A percentile compares a stretch with the other conserved stretches of the same genome.
These are phyloP conservation scores for Drosophila tsacasi DNA, from an alignment of 1,140 invertebrate genomes.

Conservation along the genomic window DNA sequence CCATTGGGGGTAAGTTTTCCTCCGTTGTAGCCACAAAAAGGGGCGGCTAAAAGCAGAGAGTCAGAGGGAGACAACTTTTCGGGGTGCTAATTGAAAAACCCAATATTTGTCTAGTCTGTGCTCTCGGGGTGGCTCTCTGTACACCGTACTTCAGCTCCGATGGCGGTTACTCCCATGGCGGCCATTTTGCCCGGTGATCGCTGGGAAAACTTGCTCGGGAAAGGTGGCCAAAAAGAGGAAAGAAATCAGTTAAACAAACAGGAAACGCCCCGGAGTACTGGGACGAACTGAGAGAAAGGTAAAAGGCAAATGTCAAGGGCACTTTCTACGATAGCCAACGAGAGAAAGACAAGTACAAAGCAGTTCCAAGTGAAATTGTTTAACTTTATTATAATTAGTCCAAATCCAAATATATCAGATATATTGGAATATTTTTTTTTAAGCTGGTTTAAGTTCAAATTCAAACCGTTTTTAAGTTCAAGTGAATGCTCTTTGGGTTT, in stretches of 20 bases:
- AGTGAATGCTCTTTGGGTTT: not conserved
- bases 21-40: constrained; percentile 1
- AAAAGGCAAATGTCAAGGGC: constrained; percentile 73
- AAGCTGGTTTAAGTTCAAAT: no score
- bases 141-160: not conserved
- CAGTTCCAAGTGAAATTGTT: constrained; percentile 6
- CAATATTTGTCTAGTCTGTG: constrained; percentile 75
- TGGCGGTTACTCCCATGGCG: constrained; percentile 37
- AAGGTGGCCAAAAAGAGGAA: constrained; percentile 61
- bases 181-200: constrained; percentile 71
- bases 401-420: not conserved
- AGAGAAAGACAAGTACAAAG: constrained; percentile 14
- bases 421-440: not conserved
- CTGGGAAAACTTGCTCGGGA: constrained; percentile 51
- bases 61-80: constrained; percentile 41
- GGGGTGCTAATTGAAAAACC: constrained; percentile 80
- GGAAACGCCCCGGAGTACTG: constrained; percentile 48
- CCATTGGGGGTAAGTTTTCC: constrained; percentile 40
- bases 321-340: constrained; percentile 35
- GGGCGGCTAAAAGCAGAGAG: constrained; percentile 21
- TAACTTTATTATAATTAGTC: not conserved
- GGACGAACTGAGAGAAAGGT: constrained; percentile 33
- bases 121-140: constrained; percentile 50
- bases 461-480: not conserved
- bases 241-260: constrained; percentile 77